Evolutionary conservation across 2,797 vertebrate genomes (phyloP).

Genomic region (Spatula clypeata): DNA sequence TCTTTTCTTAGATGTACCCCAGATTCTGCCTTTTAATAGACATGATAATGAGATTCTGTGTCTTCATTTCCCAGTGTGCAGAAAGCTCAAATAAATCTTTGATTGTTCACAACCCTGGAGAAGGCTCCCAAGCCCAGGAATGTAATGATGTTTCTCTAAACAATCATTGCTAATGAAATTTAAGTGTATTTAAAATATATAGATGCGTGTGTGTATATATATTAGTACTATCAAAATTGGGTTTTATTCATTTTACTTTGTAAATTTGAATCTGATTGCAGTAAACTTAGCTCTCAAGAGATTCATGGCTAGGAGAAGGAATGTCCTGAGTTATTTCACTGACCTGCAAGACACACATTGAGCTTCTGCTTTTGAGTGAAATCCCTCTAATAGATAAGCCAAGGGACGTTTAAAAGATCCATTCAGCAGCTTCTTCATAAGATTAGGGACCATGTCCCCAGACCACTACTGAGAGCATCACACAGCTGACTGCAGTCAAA

Average conservation of each 20-base stretch:
- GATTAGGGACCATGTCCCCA: conserved; percentile 53
- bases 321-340: conserved; percentile 68
- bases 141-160: conserved; percentile 80
- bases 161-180: conserved; percentile 83
- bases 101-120: conserved; percentile 87
- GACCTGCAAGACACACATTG: conserved; percentile 27
- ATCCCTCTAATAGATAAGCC: conserved; percentile 26
- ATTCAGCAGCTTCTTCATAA: conserved; percentile 46
- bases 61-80: conserved; percentile 88
- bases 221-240: conserved; percentile 60
- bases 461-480: conserved; percentile 43
- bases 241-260: conserved; percentile 49
- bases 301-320: conserved; percentile 57
- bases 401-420: conserved; percentile 41
- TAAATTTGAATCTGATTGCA: conserved; percentile 62
- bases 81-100: conserved; percentile 87
- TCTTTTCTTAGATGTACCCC: conserved; percentile 89
- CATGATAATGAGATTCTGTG: conserved; percentile 88
- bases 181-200: conserved; percentile 77
- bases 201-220: conserved; percentile 54
- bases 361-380: conserved; percentile 34
- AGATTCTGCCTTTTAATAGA: conserved; percentile 90
- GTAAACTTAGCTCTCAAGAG: conserved; percentile 54
- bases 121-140: conserved; percentile 80
- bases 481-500: conserved; percentile 62